Conservation (phyloP, 2,888 invertebrate genomes). For the Scaptomyza reducta region DNA sequence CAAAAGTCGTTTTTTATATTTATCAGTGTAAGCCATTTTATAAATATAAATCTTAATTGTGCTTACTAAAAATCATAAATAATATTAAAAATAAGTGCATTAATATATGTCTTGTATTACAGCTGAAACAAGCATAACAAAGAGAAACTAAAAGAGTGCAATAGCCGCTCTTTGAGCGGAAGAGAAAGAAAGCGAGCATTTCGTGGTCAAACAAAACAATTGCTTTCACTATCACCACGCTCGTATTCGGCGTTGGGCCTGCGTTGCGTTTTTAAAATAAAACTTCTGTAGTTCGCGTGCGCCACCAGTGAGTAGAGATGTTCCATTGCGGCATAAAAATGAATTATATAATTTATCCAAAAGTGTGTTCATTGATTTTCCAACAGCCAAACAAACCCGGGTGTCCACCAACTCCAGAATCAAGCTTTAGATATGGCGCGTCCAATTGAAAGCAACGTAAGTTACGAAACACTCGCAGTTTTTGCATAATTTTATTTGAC, state of each 20-base stretch:
- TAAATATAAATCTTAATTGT: neutral
- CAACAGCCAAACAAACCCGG: constrained; percentile 8
- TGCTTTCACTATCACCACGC: constrained; percentile 52
- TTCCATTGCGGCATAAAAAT: constrained; percentile 40
- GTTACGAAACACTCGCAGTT: constrained; percentile 52
- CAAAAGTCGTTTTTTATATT: constrained; percentile 12
- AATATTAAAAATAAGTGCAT: neutral
- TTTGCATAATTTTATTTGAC: constrained; percentile 61
- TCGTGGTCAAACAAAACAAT: constrained; percentile 70
- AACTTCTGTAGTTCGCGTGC: constrained; percentile 28
- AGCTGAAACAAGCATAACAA: neutral
- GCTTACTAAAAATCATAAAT: neutral
- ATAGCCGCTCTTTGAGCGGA: neutral
- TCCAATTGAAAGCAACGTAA: constrained; percentile 67
- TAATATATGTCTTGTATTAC: neutral
- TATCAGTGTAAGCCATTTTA: neutral
- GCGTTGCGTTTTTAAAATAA: constrained; percentile 53
- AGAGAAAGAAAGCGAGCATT: constrained; percentile 33
- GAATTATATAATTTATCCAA: constrained; percentile 58
- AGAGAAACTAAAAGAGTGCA: constrained; percentile 31
- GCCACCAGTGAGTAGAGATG: constrained; percentile 34
- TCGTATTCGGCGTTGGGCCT: constrained; percentile 55
- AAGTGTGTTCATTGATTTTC: constrained; percentile 55
- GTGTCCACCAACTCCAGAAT: constrained; percentile 24
- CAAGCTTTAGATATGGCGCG: constrained; percentile 58